Evolutionary conservation across 2,797 vertebrate species (phyloP), one percentile per base, ranked within the genome.

Genomic region (Mus minutoides): DNA sequence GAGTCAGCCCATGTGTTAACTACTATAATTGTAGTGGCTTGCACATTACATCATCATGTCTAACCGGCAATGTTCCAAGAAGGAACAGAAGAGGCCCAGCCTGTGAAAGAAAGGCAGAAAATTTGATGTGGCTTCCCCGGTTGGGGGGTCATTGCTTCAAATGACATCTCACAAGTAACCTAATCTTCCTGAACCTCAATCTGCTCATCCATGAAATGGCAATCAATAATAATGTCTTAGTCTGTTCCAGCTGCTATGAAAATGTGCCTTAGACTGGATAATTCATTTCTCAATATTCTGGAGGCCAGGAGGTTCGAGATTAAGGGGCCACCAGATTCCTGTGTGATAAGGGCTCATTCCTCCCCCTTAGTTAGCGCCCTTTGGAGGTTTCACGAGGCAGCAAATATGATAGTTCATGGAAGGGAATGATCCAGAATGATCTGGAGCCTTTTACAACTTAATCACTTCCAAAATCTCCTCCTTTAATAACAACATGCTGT

Each of bases 1-100:
- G 91, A 92, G 40, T 95, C 91, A 80, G 71, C 34, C 89, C 79
- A 2, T 60, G 84, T 84, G 83, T 78, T 95, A 37, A 91, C 17
- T 62, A 29, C 80, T 92, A 17, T 73, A 67, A 85, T 88, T 21
- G 54, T 46, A 84, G 24, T 73, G 90, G 6, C 31, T 93, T 60
- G 16, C 52, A 67, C 31, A 17, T 31, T 46, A 13, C 22, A 11
- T 21, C 80, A 69, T 82, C 83, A n/a, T 46, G 16, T 85, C 92
- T n/a, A 71, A 43, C 26, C 0, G 4, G 13, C 0, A 12, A 88
- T 84, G 52, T 94, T 77, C 34, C 29, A 88, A 52, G 76, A 43
- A 1, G 87, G 67, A 46, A 21, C 16, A 14, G 2, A 17, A 34
- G 16, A 26, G 24, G 6, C 9, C 78, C 58, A 26, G 52, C 11